Conservation (phyloP, 1,140 invertebrate genomes). For the Habropoda laboriosa region DNA sequence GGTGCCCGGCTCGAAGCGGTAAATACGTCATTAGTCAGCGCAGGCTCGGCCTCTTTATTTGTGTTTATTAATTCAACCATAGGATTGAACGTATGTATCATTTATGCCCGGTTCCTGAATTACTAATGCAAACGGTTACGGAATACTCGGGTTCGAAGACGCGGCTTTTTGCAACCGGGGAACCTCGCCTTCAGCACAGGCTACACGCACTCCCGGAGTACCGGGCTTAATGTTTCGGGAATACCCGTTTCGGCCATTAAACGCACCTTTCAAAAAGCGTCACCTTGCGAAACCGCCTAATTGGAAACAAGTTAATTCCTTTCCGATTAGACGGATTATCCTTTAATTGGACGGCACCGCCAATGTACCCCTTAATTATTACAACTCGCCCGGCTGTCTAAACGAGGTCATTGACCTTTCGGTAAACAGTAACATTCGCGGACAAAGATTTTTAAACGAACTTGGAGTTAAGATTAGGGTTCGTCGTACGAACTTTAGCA, state of each 20-base stretch:
- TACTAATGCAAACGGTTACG: slow-evolving; percentile 67
- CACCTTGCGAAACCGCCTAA: slow-evolving; percentile 63
- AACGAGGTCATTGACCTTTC: no score
- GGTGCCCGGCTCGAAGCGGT: slow-evolving; percentile 68
- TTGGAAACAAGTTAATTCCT: slow-evolving; percentile 72
- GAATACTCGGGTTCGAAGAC: slow-evolving; percentile 40
- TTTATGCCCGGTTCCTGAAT: slow-evolving; percentile 72
- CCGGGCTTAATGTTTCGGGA: slow-evolving; percentile 41
- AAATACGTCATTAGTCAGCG: slow-evolving; percentile 79
- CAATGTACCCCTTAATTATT: no score
- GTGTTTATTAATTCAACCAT: slow-evolving; percentile 74
- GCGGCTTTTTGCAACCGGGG: slow-evolving; percentile 37
- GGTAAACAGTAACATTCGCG: no score
- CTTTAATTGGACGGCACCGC: background rate
- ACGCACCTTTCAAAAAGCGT: slow-evolving; percentile 54
- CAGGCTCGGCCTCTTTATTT: slow-evolving; percentile 67
- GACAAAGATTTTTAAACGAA: no score
- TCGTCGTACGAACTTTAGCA: no score
- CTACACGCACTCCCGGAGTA: background rate
- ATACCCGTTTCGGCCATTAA: slow-evolving; percentile 68
- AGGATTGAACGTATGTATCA: slow-evolving; percentile 78
- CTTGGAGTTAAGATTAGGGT: no score
- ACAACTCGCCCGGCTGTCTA: no score
- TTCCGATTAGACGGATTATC: background rate
- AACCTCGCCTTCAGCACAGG: slow-evolving; percentile 9